Evolutionary conservation across 2,888 invertebrate species (phyloP), one percentile per base, ranked within the genome.

Genomic region (Acanthococcus lagerstroemiae): DNA sequence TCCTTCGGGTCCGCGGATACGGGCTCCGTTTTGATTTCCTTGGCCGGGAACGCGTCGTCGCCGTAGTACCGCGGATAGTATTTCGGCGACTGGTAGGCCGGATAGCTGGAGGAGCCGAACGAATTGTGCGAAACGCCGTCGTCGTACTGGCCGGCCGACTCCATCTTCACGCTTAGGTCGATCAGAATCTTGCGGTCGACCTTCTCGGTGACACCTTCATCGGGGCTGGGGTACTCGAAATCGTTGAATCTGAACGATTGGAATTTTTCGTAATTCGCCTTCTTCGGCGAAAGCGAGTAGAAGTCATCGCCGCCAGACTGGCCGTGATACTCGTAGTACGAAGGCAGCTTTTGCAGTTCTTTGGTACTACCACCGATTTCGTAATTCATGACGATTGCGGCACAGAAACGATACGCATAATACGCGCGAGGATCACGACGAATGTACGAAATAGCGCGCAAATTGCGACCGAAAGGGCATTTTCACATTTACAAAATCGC

Each of bases 201-300:
- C 15, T 63, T 50, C 12, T 37, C 44, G 30, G 2, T n/a, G 9
- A 22, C 22, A 17, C 24, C 48, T 12, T 22, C 22, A n/a, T n/a
- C n/a, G n/a, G n/a, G n/a, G n/a, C n/a, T n/a, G n/a, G n/a, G n/a
- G n/a, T n/a, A n/a, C 15, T 27, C 19, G 21, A 21, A 26, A n/a
- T 58, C 24, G 2, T 50, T 27, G 50, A 50, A 61, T 2, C 30
- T 26, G 3, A 61, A n/a, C 17, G 45, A 22, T 17, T 61, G 50
- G 27, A 61, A 61, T 48, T 61, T 61, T 26, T 50, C 27, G 60
- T 61, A 27, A 25, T 46, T 26, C n/a, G 30, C 45, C 15, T 24
- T 46, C 26, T 58, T 58, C 25, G 58, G 25, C 6, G 58, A 45
- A 2, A 46, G n/a, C 25, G 60, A 26, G 2, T 21, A 12, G 30